Base-by-base conservation (phyloP, 1,140 invertebrate species). In the Lepidostoma basale region DNA sequence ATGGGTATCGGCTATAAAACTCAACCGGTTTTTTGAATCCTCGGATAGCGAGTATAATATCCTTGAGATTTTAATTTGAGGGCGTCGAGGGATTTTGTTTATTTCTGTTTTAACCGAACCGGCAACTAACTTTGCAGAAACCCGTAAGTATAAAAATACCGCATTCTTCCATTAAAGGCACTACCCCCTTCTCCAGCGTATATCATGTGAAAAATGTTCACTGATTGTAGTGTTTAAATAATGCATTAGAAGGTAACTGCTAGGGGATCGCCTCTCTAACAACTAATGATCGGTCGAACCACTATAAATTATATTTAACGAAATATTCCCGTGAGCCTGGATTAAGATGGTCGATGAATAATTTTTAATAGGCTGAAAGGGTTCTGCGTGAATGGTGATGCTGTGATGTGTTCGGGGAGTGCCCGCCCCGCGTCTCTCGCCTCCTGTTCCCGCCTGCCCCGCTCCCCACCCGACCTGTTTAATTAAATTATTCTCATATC, bases 31-130 rank as follows among this genome's bases (percentile, higher is more conserved):
- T 49, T 56, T 33, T 28, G 28, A 56, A 56, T 56, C 52, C 10
- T 39, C 30, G 28, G 30, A 33, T 33, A 30, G 52, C 52, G 26
- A 9, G 52, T n/a, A n/a, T n/a, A 33, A 56, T 36, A 33, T 56
- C 52, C 52, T 56, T 56, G 52, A 56, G 28, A 56, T 56, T 56
- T 56, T 56, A 56, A 56, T 56, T 56, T 56, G 52, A 56, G 52
- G 52, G 18, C 49, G 30, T 9, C 52, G 16, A 56, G 28, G 52
- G 52, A 36, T 56, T 54, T 33, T 56, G 28, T 33, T 30, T 36
- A 36, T 33, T 56, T 33, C 36, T 56, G 30, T 54, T 28, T 33
- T 56, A 10, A 6, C 52, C 16, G 28, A 14, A 18, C 14, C 52
- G 28, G 26, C 28, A 18, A 33, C 52, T n/a, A 56, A 36, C 9